A percentile compares a stretch with the other conserved stretches of the same genome.
These are phyloP conservation scores for Cantharis flavilabris DNA, from an alignment of 2,888 invertebrate genomes.

Conservation along the genomic window DNA sequence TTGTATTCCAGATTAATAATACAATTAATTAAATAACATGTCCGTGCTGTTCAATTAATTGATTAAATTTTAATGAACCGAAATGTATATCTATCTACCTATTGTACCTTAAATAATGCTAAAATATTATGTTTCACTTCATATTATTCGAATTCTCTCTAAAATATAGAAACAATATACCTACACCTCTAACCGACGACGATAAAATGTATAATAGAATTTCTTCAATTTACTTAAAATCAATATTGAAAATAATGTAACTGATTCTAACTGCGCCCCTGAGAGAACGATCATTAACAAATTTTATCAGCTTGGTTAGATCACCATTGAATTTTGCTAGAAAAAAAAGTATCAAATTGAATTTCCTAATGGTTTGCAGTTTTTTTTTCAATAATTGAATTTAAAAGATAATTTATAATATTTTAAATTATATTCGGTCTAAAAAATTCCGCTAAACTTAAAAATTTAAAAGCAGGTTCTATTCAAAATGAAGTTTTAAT, in stretches of 20 bases:
- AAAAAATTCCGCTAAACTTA: not conserved
- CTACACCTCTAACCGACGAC: not conserved
- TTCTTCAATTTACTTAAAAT: not conserved
- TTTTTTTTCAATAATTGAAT: not conserved
- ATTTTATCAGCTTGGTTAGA: not conserved
- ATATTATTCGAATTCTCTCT: not conserved
- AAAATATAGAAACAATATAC: not conserved
- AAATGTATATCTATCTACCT: not conserved
- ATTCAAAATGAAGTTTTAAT: not conserved
- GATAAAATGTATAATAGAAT: not conserved
- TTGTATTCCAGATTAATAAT: slow-evolving; percentile 7
- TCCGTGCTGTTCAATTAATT: not conserved
- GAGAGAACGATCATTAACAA: not conserved
- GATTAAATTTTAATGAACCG: not conserved
- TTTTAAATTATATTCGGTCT: not conserved
- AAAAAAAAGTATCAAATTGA: not conserved
- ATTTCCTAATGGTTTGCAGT: not conserved
- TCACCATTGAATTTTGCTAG: not conserved
- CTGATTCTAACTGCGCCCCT: not conserved
- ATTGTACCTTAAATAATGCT: not conserved
- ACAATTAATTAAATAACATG: not conserved
- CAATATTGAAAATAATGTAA: not conserved
- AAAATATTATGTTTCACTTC: not conserved
- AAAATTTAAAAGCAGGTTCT: not conserved
- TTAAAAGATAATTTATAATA: not conserved